Evolutionary conservation across 1,140 invertebrate genomes (phyloP).

Genomic region (Ips nitidus): DNA sequence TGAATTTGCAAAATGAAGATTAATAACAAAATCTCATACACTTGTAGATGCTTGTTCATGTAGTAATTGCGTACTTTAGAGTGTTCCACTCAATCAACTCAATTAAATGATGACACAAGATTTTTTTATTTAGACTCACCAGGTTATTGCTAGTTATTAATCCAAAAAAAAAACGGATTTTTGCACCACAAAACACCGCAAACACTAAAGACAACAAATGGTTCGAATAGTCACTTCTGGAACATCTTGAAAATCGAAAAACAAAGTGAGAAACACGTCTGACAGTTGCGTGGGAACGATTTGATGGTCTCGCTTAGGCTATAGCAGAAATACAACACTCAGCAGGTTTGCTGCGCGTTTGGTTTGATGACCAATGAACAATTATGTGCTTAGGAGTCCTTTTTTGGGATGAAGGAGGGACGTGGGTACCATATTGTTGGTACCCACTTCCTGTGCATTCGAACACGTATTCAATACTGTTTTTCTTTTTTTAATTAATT

Average conservation of each 20-base stretch:
- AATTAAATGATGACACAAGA: background rate
- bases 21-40: too few species aligned
- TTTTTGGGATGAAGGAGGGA: conserved; percentile 22
- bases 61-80: background rate
- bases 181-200: too few species aligned
- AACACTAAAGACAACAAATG: too few species aligned
- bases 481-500: too few species aligned
- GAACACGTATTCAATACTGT: too few species aligned
- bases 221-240: too few species aligned
- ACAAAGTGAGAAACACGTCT: background rate
- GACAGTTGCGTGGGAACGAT: too few species aligned
- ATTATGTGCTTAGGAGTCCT: conserved; percentile 15
- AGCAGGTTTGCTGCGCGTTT: conserved; percentile 21
- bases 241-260: background rate
- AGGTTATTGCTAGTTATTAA: background rate
- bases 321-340: conserved; percentile 18
- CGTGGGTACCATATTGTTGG: background rate
- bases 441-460: too few species aligned
- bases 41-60: background rate
- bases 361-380: conserved; percentile 22
- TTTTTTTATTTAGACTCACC: background rate
- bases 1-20: too few species aligned
- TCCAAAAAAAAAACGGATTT: background rate
- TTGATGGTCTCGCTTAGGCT: background rate
- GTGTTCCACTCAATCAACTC: background rate